These are phyloP conservation scores for Doris montereyensis DNA, from an alignment of 2,888 invertebrate genomes.

Conservation along the genomic window DNA sequence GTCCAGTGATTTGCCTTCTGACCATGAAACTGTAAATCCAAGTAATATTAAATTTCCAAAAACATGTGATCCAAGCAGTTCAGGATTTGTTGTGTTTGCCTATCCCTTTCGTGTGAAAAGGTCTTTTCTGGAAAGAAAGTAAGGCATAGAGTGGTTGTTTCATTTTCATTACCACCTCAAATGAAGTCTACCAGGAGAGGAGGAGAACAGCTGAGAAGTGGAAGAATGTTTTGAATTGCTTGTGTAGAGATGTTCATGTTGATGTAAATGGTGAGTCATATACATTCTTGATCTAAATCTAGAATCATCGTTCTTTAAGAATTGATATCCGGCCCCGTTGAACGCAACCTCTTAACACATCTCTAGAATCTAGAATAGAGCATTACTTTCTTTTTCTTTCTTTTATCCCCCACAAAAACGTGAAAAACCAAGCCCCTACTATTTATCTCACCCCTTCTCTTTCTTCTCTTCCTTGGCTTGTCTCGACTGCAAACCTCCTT, in stretches of 20 bases:
- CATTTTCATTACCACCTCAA: slow-evolving; percentile 53
- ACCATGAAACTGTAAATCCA: not conserved
- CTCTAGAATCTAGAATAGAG: too few species aligned
- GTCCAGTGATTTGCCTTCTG: not conserved
- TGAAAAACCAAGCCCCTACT: too few species aligned
- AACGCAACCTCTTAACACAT: too few species aligned
- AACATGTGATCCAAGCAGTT: slow-evolving; percentile 27
- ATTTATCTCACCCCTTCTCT: too few species aligned
- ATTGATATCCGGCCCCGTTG: too few species aligned
- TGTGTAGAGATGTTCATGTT: slow-evolving; percentile 47
- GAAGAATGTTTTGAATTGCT: slow-evolving; percentile 55
- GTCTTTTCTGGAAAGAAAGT: slow-evolving; percentile 57
- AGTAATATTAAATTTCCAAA: not conserved
- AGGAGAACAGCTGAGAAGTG: slow-evolving; percentile 52
- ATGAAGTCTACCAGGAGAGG: slow-evolving; percentile 58
- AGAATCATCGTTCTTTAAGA: too few species aligned
- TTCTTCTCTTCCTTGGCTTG: too few species aligned
- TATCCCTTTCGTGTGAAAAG: slow-evolving; percentile 65
- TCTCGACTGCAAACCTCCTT: too few species aligned
- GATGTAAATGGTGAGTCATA: slow-evolving; percentile 48
- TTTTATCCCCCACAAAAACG: too few species aligned
- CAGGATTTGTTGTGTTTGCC: slow-evolving; percentile 64
- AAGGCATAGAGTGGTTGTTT: slow-evolving; percentile 55
- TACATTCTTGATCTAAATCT: too few species aligned
- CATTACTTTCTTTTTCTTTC: too few species aligned